phyloP scores from a whole-genome alignment of 2,113 vertebrate species.

The Dromiciops gliroides region DNA sequence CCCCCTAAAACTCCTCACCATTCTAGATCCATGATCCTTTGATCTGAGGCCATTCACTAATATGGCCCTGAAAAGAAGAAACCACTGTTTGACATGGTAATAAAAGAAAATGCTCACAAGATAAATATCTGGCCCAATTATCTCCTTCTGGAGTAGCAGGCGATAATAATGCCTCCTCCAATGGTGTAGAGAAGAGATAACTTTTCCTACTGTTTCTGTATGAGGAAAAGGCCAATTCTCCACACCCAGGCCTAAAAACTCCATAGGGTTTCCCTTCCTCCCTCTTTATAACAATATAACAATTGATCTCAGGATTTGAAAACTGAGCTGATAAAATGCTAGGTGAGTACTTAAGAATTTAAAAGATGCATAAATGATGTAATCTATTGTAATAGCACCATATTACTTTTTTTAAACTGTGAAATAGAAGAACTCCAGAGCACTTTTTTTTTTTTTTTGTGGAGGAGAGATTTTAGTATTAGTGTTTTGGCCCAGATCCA shows the following conservation, averaged over 20 bases:
- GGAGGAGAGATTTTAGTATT: conserved; percentile 19
- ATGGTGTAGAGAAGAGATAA: conserved; percentile 12
- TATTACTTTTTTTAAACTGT: not conserved
- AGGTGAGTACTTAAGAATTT: conserved; percentile 41
- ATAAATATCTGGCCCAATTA: not conserved
- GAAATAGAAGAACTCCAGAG: conserved; percentile 23
- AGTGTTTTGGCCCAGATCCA: not conserved
- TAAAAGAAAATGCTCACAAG: conserved; percentile 14
- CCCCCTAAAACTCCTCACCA: not conserved
- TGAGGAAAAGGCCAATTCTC: not conserved
- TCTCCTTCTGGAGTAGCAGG: not conserved
- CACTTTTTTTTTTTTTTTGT: not conserved
- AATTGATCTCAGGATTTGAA: conserved; percentile 12
- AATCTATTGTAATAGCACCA: not conserved
- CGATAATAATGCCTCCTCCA: not conserved
- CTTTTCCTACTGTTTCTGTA: not conserved
- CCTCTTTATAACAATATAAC: not conserved
- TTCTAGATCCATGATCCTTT: too few relatives aligned
- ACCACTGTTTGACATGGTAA: not conserved
- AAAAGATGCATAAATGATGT: conserved; percentile 27
- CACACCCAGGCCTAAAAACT: not conserved
- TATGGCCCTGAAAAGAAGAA: not conserved
- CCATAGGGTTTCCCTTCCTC: conserved; percentile 6
- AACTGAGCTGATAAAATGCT: conserved; percentile 23
- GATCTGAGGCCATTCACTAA: not conserved